These are phyloP conservation scores for Manis javanica DNA, from an alignment of 2,797 vertebrate genomes.

Conservation along the genomic window DNA sequence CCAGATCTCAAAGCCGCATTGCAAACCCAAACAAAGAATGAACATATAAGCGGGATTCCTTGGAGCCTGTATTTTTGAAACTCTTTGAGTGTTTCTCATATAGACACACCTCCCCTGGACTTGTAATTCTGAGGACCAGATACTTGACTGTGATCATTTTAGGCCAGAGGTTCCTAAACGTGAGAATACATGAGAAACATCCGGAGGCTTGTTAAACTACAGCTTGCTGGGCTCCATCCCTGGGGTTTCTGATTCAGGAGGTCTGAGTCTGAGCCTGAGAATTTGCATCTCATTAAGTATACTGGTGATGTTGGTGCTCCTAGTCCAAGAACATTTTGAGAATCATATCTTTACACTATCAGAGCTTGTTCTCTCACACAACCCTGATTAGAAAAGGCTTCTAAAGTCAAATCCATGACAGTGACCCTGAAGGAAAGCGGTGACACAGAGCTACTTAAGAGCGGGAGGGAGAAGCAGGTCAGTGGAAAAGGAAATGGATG, in stretches of 20 bases:
- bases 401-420: background rate
- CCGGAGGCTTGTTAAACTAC: background rate
- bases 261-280: background rate
- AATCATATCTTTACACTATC: background rate
- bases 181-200: background rate
- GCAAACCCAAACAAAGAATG: background rate
- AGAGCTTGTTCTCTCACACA: background rate
- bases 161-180: background rate
- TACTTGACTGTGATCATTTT: background rate
- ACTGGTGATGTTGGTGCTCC: background rate
- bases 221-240: background rate
- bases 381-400: background rate
- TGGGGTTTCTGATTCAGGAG: background rate
- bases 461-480: background rate
- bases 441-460: background rate
- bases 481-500: background rate
- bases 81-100: background rate
- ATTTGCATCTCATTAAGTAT: background rate
- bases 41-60: background rate
- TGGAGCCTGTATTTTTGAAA: background rate
- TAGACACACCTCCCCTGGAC: accelerated
- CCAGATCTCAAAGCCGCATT: background rate
- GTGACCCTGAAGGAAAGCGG: background rate
- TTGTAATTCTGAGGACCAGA: background rate
- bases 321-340: background rate